Conservation (phyloP, 2,888 invertebrate species). For the Agrotis exclamationis region DNA sequence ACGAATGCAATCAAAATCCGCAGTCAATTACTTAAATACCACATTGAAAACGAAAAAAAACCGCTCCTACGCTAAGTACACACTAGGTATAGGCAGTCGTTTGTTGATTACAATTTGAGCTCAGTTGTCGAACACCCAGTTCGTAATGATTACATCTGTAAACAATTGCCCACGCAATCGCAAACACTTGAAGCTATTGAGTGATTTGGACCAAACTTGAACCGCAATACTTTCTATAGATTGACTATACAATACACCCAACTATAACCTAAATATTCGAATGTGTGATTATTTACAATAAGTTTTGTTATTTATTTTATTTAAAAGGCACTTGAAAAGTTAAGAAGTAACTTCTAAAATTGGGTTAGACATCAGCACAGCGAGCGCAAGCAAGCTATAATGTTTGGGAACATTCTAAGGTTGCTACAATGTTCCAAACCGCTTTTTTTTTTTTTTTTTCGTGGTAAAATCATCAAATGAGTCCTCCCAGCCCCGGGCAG, state of each 20-base stretch:
- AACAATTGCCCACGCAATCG: slow-evolving; percentile 57
- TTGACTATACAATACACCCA: slow-evolving; percentile 40
- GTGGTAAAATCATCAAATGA: too few species aligned
- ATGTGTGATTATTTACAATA: slow-evolving; percentile 40
- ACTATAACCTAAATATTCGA: slow-evolving; percentile 44
- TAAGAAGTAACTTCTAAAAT: slow-evolving; percentile 23
- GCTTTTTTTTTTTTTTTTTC: too few species aligned
- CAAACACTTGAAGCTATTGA: slow-evolving; percentile 59
- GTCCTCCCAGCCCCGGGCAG: too few species aligned
- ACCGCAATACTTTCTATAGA: slow-evolving; percentile 40
- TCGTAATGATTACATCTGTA: slow-evolving; percentile 59
- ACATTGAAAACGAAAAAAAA: slow-evolving; percentile 16
- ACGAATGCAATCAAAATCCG: neutral
- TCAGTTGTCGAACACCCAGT: slow-evolving; percentile 44
- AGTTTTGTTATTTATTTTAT: slow-evolving; percentile 21
- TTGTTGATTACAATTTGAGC: slow-evolving; percentile 56
- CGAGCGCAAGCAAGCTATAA: too few species aligned
- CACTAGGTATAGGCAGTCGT: slow-evolving; percentile 11
- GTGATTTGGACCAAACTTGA: slow-evolving; percentile 44
- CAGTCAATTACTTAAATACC: neutral
- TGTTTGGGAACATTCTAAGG: too few species aligned
- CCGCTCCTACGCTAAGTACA: neutral
- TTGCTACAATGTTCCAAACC: too few species aligned
- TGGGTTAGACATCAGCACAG: slow-evolving; percentile 4
- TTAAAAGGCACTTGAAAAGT: slow-evolving; percentile 12